Evolutionary conservation across 1,140 invertebrate genomes (phyloP), one percentile per base, ranked within the genome.

Genomic region (Drosophila azteca): DNA sequence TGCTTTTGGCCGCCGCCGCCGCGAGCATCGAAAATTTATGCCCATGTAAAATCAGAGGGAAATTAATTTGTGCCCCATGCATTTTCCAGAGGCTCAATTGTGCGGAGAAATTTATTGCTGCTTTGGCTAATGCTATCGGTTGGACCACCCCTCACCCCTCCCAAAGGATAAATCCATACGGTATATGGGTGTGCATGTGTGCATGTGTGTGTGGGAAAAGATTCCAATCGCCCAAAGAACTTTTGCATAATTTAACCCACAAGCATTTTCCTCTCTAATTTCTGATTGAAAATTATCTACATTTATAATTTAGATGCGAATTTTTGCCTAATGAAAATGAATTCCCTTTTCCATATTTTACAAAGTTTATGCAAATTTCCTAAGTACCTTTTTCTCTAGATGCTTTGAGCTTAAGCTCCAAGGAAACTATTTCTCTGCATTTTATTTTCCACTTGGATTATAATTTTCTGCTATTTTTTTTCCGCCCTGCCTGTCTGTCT

Each of bases 71-170:
- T 79, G 3, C 11, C 35, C 83, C 76, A 83, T 77, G 81, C 71
- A 88, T 83, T 75, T 76, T 58, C 63, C 70, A 74, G 67, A 77
- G 64, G 65, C 75, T 53, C 83, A 77, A 88, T 88, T 88, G 83
- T 73, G 79, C 83, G 79, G 11, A 81, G 63, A 68, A 88, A 88
- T 88, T 83, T 88, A 88, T 88, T 88, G 71, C 83, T 88, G 71
- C 83, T 79, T 7, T 48, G 46, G 79, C 83, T 83, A 88, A 88
- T 88, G 83, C 61, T 73, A 80, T 78, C 71, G 31, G 3, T 1
- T 11, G 31, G 68, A n/a, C n/a, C n/a, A n/a, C n/a, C n/a, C n/a
- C n/a, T n/a, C n/a, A n/a, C n/a, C 68, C 77, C 73, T 73, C 67
- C 67, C 83, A 49, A 73, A 74, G 83, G 71, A 88, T 79, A 83